Conservation (phyloP, 92 coral and sea anemone genomes). For the Palythoa grandiflora region DNA sequence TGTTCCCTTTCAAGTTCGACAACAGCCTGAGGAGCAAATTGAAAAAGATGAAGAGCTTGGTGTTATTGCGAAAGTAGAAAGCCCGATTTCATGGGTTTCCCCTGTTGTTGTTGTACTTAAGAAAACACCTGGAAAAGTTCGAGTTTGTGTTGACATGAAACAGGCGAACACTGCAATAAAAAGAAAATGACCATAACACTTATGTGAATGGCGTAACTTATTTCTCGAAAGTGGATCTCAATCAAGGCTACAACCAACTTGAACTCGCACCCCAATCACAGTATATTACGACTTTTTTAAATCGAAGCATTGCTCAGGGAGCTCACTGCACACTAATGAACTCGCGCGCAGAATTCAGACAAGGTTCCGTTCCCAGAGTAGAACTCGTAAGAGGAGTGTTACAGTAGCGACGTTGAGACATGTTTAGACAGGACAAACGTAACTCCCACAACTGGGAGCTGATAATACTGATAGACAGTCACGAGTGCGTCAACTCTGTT, state of each 20-base stretch:
- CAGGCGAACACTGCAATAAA: slow-evolving; percentile 35
- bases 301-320: too few species aligned
- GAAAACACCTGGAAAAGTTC: slow-evolving; percentile 43
- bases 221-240: slow-evolving; percentile 43
- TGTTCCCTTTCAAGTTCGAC: slow-evolving; percentile 50
- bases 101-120: slow-evolving; percentile 41
- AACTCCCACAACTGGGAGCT: too few species aligned
- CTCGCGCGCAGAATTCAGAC: too few species aligned
- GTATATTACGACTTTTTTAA: slow-evolving; percentile 44
- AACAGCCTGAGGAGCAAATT: slow-evolving; percentile 45
- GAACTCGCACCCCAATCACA: slow-evolving; percentile 37
- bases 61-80: slow-evolving; percentile 45
- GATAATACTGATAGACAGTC: too few species aligned
- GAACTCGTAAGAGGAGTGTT: too few species aligned
- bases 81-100: slow-evolving; percentile 40
- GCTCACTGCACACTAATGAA: too few species aligned
- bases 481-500: too few species aligned
- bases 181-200: slow-evolving; percentile 40
- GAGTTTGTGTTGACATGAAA: slow-evolving; percentile 17
- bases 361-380: too few species aligned
- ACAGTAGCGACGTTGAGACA: too few species aligned
- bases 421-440: too few species aligned
- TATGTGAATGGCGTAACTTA: slow-evolving; percentile 29
- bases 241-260: slow-evolving; percentile 44
- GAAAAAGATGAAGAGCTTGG: slow-evolving; percentile 27